Base-by-base conservation (phyloP, 2,888 invertebrate genomes). In the Hypomecis atomaria region DNA sequence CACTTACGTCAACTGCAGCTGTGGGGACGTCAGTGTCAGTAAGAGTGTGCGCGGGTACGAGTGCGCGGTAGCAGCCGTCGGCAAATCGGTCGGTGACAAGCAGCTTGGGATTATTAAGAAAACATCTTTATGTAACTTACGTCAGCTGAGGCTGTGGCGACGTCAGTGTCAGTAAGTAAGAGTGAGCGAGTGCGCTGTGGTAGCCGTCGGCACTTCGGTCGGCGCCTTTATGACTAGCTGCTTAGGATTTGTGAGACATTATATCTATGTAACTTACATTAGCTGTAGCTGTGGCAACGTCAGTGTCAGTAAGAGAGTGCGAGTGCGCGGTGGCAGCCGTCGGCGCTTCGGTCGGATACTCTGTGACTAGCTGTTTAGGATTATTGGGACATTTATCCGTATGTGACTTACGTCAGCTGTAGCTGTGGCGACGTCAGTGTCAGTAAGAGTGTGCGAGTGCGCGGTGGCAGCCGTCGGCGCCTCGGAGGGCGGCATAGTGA, bases 401-500 rank as follows among this genome's bases (percentile, higher is more conserved):
- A 44, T 34, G 10, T 37, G 4, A 83, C 88, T 87, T 61, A 91
- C 92, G 62, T 90, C 89, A 47, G 91, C 92, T 4, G 92, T 91
- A n/a, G 90, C 93, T 87, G 94, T 94, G 93, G 97, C 97, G 63
- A 97, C 96, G 85, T 98, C 98, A 0, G 96, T 96, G 80, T 98
- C 98, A 0, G 98, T 97, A 62, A 98, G 90, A 0, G 98, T 98
- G 66, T 97, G 95, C 5, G 98, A 96, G 77, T 97, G 95, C 7
- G 98, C 98, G 38, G 97, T 96, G 37, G 97, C 97, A 42, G 96
- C 95, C 69, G 96, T 94, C 48, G 86, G 90, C 61, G 83, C 87
- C 62, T 89, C 90, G 0, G 84, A 70, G 0, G 98, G 97, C 78
- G 98, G 97, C 79, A 98, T 95, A 47, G 97, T 96, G 47, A 97